Evolutionary conservation across 2,888 invertebrate species (phyloP).

Genomic region (Drosophila peninsularis): DNA sequence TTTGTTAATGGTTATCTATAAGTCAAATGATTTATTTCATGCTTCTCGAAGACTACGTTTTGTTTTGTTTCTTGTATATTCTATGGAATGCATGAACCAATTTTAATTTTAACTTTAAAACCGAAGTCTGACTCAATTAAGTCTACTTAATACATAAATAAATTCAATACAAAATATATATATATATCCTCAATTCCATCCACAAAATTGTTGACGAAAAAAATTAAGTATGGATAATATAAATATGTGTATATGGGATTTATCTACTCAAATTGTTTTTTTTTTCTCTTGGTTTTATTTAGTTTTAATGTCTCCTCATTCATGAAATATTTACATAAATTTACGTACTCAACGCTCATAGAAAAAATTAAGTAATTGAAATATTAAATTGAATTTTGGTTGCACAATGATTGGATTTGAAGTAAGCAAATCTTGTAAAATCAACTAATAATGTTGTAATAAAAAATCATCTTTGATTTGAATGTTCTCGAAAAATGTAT

Average conservation of each 20-base stretch:
- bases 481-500: conserved; percentile 24
- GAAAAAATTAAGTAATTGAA: conserved; percentile 36
- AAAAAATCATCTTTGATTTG: conserved; percentile 22
- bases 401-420: conserved; percentile 25
- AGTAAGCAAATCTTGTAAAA: conserved; percentile 10
- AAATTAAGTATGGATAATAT: conserved; percentile 39
- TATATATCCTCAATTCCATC: conserved; percentile 39
- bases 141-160: conserved; percentile 52
- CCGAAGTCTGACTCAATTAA: conserved; percentile 35
- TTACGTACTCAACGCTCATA: conserved; percentile 35
- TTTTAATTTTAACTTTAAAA: conserved; percentile 32
- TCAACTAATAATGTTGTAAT: conserved; percentile 29
- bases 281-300: conserved; percentile 38
- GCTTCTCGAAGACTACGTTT: conserved; percentile 17
- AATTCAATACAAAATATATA: conserved; percentile 58
- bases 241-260: conserved; percentile 47
- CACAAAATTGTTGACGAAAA: conserved; percentile 30
- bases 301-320: conserved; percentile 44
- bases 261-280: conserved; percentile 43
- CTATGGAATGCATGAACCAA: conserved; percentile 76
- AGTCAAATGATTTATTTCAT: conserved; percentile 18
- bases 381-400: conserved; percentile 27
- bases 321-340: conserved; percentile 53
- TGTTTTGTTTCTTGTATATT: conserved; percentile 24
- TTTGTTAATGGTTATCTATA: conserved; percentile 5